Evolutionary conservation across 2,797 vertebrate genomes (phyloP).

Genomic region (Kryptolebias ocellatus): DNA sequence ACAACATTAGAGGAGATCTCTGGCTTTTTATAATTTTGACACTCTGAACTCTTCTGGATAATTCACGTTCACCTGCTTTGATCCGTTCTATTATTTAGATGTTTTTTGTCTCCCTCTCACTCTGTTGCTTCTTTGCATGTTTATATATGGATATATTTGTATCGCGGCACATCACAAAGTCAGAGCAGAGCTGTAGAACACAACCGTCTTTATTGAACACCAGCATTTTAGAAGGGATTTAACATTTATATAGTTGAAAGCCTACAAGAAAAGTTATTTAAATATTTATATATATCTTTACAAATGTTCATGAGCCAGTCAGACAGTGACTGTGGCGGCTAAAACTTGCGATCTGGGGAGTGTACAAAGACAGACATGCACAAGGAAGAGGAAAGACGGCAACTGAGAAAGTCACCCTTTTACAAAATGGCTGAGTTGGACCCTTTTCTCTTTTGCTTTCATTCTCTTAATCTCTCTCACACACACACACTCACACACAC

Average conservation of each 20-base stretch:
- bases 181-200: conserved; percentile 79
- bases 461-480: conserved; percentile 15
- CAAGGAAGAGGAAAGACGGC: conserved; percentile 77
- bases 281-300: conserved; percentile 90
- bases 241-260: conserved; percentile 85
- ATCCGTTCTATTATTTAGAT: conserved; percentile 13
- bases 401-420: conserved; percentile 72
- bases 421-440: conserved; percentile 83
- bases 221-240: conserved; percentile 82
- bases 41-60: conserved; percentile 54
- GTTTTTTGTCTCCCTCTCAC: conserved; percentile 28
- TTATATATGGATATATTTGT: conserved; percentile 18
- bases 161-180: conserved; percentile 19
- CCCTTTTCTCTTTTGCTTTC: conserved; percentile 43
- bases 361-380: conserved; percentile 88
- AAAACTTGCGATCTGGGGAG: conserved; percentile 65
- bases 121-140: conserved; percentile 37
- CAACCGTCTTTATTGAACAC: conserved; percentile 88
- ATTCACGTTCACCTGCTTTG: conserved; percentile 56
- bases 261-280: conserved; percentile 87
- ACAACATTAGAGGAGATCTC: conserved; percentile 53
- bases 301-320: conserved; percentile 81
- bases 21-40: conserved; percentile 58
- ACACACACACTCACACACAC: conserved; percentile 11
- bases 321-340: conserved; percentile 65